Base-by-base conservation (phyloP, 1,140 invertebrate species). In the Drosophila novamexicana region DNA sequence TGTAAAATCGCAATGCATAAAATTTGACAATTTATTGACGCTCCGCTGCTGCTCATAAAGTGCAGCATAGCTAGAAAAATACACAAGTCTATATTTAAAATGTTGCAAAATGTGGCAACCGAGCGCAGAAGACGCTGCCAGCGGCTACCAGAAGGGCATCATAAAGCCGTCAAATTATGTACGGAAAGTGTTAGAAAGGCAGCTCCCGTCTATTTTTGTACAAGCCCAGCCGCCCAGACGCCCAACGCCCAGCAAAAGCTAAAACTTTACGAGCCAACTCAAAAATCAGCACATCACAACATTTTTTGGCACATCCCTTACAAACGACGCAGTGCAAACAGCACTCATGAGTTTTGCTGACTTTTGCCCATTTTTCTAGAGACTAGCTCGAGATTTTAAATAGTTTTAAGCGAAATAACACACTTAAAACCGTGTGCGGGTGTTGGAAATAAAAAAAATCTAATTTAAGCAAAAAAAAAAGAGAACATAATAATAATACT, bases 11-110 rank as follows among this genome's bases (percentile, higher is more conserved):
- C 69, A 64, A 69, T 83, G 86, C 86, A 90, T 90, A 90, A 90
- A 90, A 90, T 90, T 90, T 90, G 85, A 82, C 86, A 90, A 90
- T 85, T 90, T 90, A 90, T 90, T 82, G 85, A 80, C 85, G 86
- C 79, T 86, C 72, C 54, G 73, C 50, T 81, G 82, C 70, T 53
- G 67, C 65, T 71, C 75, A 67, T 54, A 68, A 77, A 75, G 37
- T 81, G 65, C 62, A 78, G n/a, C 45, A 64, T 39, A 44, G 54
- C 53, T 34, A 57, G 40, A 64, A 65, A 74, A 70, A 64, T 65
- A 84, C 63, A 86, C 63, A 76, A 77, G 49, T 66, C 82, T 88
- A 86, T 74, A 88, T 77, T 77, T 88, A 83, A 76, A 79, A 76
- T 77, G 69, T 76, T 79, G 72, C 83, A 83, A 77, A 74, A 68